Base-by-base conservation (phyloP, 2,888 invertebrate genomes). In the Parelbella ahira region DNA sequence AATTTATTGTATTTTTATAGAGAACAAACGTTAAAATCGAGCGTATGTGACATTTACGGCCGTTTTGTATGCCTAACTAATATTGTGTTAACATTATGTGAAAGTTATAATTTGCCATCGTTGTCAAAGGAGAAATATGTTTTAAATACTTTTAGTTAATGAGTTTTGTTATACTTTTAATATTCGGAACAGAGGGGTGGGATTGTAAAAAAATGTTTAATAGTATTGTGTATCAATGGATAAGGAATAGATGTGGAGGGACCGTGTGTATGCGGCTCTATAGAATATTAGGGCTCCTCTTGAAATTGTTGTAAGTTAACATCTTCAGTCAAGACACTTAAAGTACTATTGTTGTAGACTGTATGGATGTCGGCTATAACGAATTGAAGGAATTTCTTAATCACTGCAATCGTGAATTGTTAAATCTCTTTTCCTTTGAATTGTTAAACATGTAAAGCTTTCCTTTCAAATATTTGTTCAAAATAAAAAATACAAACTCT, bases 51-150 rank as follows among this genome's bases (percentile, higher is more conserved):
- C 68, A 64, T 58, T 55, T 63, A 51, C 46, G 70, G 56, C 63
- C 41, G 50, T 61, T 62, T 63, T 60, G 51, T 68, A 73, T 67
- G 80, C 78, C 77, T 80, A 72, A 71, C 68, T 79, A 79, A 77
- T 78, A 78, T 82, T 84, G 78, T 81, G 80, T 83, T 84, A 75
- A 58, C 68, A 68, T 67, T 70, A 60, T 65, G 59, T 80, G 71
- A 79, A 79, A 77, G 78, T 82, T 83, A 81, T 83, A 80, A 70
- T 83, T 83, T 81, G 82, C 86, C 84, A 78, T 86, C 83, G 86
- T 87, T 86, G 77, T 74, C 80, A 82, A 82, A 80, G 76, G 80
- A 54, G 67, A 71, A 68, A 78, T 69, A 77, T 78, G 78, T 82
- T 79, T 83, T 82, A 68, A 67, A 68, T 71, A 69, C 68, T 72